Base-by-base conservation (phyloP, 2,888 invertebrate species). In the Heliconius hortense region DNA sequence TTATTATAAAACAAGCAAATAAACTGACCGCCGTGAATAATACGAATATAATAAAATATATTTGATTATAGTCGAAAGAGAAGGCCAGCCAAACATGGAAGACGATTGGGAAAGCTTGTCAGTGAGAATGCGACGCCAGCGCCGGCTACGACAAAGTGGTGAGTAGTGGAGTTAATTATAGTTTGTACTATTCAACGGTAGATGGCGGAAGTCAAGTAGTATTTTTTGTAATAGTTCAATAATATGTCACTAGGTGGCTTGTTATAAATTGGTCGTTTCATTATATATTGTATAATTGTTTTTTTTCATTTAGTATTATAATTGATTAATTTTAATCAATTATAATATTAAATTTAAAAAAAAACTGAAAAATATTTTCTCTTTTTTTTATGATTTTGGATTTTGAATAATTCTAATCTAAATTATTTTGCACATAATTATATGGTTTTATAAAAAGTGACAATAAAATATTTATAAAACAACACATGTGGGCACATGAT, bases 101-200 rank as follows among this genome's bases (percentile, higher is more conserved):
- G 96, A 96, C 80, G 96, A 97, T 84, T 97, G 97, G 96, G 97
- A 97, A 85, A 97, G 97, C 83, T 94, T 97, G 74, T 97, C 97
- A 39, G 96, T 97, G 77, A 94, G 97, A 83, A 96, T 97, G 88
- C 95, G 96, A 85, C 95, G 96, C 80, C 95, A 95, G 88, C 94
- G 95, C 81, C 94, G 95, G 75, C 92, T 90, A 59, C 90, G 93
- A 21, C 89, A 87, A 15, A 86, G 81, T 81, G 94, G 94, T 94
- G 86, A 90, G 88, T 82, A 79, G 53, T 56, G 2, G 53, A 60
- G 73, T 59, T 75, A 69, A 5, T 28, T 28, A 39, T 78, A 77
- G 78, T 82, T 78, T 26, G 60, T n/a, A 21, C 82, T 82, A 82
- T 64, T 82, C 28, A 10, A 28, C 63, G 62, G 75, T 78, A 85